Evolutionary conservation across 2,888 invertebrate genomes (phyloP), one percentile per base, ranked within the genome.

Genomic region (Physocephala rufipes): DNA sequence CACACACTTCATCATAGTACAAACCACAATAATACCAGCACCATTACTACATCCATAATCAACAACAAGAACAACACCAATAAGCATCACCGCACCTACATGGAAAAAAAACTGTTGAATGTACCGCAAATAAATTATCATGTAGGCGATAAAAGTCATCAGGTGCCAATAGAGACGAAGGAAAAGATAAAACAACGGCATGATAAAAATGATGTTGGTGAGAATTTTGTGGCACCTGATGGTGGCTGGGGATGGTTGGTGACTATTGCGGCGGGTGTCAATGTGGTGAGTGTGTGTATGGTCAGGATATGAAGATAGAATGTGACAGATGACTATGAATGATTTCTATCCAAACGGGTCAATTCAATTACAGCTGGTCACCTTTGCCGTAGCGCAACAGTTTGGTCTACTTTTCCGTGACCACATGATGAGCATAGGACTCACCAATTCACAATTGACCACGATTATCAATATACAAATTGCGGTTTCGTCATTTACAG

Each of bases 201-300:
- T 45, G 82, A 85, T 73, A 85, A 86, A 78, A 84, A 83, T 70
- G 83, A 86, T 76, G 79, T 86, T 72, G 86, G 86, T 58, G 82
- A 88, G 43, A 89, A 90, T 72, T 92, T 91, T 78, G 85, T 89
- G 58, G 89, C 92, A 2, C 93, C 93, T 0, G 93, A 93, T 82
- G 93, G 93, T 0, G 93, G 92, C 0, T 93, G 92, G 92, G 86
- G 86, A 3, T 93, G 93, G 93, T 87, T 92, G 82, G 88, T 93
- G 64, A 89, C 92, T 30, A 78, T 92, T 28, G 92, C 92, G 19
- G 90, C 90, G 74, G 92, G 92, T 78, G 87, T 91, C 78, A 91
- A 91, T 70, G 92, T 92, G 79, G 93, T 93, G 85, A 90, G 90
- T 89, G 63, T 19, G 36, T 7, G 5, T 9, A 36, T 9, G 4